A percentile compares a stretch with the other conserved stretches of the same genome.
These are phyloP conservation scores for Branchellion lobata DNA, from an alignment of 2,888 invertebrate genomes.

Conservation along the genomic window DNA sequence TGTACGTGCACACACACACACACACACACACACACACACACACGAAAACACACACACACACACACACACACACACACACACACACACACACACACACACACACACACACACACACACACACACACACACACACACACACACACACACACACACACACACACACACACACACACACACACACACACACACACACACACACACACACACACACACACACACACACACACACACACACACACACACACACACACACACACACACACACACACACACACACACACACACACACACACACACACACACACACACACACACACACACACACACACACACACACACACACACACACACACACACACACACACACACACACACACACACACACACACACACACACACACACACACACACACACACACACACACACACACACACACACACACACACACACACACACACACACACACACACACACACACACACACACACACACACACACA, in stretches of 20 bases:
- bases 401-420: slow-evolving; percentile 16
- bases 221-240: slow-evolving; percentile 23
- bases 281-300: slow-evolving; percentile 23
- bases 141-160: slow-evolving; percentile 23
- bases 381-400: slow-evolving; percentile 24
- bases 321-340: slow-evolving; percentile 20
- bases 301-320: slow-evolving; percentile 23
- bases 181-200: slow-evolving; percentile 23
- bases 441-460: slow-evolving; percentile 23
- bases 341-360: background rate
- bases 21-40: no score
- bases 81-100: slow-evolving; percentile 19
- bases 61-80: background rate
- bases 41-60: no score
- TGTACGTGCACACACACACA: background rate
- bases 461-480: slow-evolving; percentile 23
- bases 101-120: slow-evolving; percentile 23
- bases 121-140: slow-evolving; percentile 23
- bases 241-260: slow-evolving; percentile 23
- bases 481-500: slow-evolving; percentile 23
- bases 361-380: slow-evolving; percentile 25
- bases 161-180: slow-evolving; percentile 23
- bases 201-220: slow-evolving; percentile 16
- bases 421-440: slow-evolving; percentile 23
- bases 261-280: slow-evolving; percentile 23